phyloP scores from a whole-genome alignment of 2,797 vertebrate species.

The Poeciliopsis infans region DNA sequence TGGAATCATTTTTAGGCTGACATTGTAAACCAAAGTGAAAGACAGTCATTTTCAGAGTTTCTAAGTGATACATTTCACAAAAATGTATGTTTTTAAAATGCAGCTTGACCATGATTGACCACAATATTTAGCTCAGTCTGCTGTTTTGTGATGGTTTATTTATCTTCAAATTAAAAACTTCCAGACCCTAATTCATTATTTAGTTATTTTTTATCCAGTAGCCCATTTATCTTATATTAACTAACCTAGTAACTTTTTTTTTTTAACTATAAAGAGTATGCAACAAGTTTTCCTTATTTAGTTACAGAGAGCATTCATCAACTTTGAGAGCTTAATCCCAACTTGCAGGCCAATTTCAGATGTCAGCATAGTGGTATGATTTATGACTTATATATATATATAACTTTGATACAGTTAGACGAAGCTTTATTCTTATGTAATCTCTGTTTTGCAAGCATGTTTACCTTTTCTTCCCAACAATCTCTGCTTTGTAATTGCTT shows the following conservation, averaged over 20 bases:
- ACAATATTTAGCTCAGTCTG: neutral
- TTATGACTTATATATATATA: too few species aligned
- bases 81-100: neutral
- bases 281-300: neutral
- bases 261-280: neutral
- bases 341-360: neutral
- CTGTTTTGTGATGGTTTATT: neutral
- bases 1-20: neutral
- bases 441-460: neutral
- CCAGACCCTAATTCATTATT: neutral
- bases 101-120: neutral
- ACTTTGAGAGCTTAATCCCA: neutral
- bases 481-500: conserved; percentile 52
- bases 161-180: neutral
- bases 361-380: neutral
- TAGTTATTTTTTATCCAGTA: neutral
- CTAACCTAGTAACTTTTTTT: neutral
- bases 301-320: neutral
- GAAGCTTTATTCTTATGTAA: neutral
- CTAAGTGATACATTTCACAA: neutral
- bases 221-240: neutral
- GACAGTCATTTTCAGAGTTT: neutral
- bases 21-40: neutral
- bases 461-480: neutral
- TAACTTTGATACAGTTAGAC: neutral